Base-by-base conservation (phyloP, 2,797 vertebrate species). In the Eutrigla gurnardus region DNA sequence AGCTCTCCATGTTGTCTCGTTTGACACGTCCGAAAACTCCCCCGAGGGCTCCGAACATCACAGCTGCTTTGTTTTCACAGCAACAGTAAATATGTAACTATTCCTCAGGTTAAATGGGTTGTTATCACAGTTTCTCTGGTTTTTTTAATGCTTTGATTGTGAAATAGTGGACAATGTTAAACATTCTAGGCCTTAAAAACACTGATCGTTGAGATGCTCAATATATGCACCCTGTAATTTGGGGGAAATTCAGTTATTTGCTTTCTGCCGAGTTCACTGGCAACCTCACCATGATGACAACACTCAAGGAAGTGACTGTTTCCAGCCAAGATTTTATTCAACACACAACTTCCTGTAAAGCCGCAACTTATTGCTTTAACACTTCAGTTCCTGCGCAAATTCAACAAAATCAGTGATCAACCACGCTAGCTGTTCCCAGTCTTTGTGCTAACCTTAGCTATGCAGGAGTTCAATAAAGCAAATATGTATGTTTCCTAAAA, bases 31-130 rank as follows among this genome's bases (percentile, higher is more conserved):
- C 7, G 50, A 47, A 62, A 14, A 14, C 1, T 40, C 3, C 42
- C 43, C 25, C 0, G 2, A 63, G n/a, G 35, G 15, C 39, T 52
- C 3, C 0, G 0, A 46, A 12, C 25, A 10, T 25, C 25, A 25
- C 25, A 25, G 25, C 15, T 6, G 18, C 33, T 8, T 33, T 32
- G 7, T 40, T 66, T 33, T 42, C 14, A 55, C 10, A 39, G 12
- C 42, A 11, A 15, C 17, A 55, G n/a, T 62, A 50, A 47, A 55
- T 18, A 5, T 54, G 4, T 25, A 7, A 12, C 14, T 13, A 1
- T 17, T 69, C 39, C 14, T 49, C 7, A 15, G 54, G 32, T 36
- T 11, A 18, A 18, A 37, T 18, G 32, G 14, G 65, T 14, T 39
- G 36, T 17, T 55, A 6, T 50, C 15, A 59, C 17, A 4, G n/a